Percentiles rank a stretch among this genome's conserved stretches.
phyloP scores from a whole-genome alignment of 2,797 vertebrate species.

The Enteromius fasciolatus region DNA sequence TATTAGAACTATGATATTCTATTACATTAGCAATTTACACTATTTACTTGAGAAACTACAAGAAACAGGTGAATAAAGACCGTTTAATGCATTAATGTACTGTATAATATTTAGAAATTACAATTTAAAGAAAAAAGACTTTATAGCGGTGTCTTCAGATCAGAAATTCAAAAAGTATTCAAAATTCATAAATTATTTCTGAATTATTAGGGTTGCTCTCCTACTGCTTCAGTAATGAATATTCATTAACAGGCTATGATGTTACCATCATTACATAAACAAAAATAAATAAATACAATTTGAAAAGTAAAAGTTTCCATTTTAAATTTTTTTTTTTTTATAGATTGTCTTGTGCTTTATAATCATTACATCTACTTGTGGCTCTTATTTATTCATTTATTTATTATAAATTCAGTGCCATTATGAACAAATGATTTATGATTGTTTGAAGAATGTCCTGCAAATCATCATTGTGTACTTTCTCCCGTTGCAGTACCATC shows the following conservation, averaged over 20 bases:
- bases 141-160: too few species aligned
- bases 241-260: not conserved
- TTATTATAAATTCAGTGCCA: not conserved
- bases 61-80: not conserved
- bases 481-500: slow-evolving; percentile 87
- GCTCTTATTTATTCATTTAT: not conserved
- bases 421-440: not conserved
- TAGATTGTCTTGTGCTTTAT: not conserved
- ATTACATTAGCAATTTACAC: not conserved
- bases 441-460: not conserved
- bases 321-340: not conserved
- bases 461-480: slow-evolving; percentile 50
- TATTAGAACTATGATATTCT: not conserved
- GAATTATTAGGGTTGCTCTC: too few species aligned
- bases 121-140: not conserved
- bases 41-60: not conserved
- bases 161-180: too few species aligned
- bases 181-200: too few species aligned
- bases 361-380: not conserved
- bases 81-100: too few species aligned
- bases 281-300: too few species aligned
- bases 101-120: not conserved
- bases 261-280: not conserved
- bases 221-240: not conserved
- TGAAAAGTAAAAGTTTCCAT: not conserved